phyloP scores from a whole-genome alignment of 2,113 vertebrate genomes.

The Archilochus colubris region DNA sequence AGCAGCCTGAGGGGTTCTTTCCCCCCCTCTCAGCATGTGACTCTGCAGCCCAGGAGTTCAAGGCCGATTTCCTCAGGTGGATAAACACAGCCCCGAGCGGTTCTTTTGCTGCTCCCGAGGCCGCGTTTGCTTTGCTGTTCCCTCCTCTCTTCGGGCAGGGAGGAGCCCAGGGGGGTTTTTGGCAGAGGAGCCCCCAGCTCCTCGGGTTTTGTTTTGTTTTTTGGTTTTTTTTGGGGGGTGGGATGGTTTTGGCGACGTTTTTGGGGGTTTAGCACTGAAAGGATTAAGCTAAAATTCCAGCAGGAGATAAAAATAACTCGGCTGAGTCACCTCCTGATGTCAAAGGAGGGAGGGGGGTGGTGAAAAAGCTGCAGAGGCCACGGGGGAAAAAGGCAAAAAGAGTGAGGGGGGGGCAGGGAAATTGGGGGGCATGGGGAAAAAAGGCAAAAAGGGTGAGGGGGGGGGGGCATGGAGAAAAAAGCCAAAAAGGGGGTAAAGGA shows the following conservation, averaged over 20 bases:
- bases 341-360: not conserved
- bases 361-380: not conserved
- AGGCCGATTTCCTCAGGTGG: not conserved
- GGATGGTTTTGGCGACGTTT: not conserved
- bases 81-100: not conserved
- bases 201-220: too few species aligned
- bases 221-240: not conserved
- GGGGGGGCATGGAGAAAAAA: too few species aligned
- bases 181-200: not conserved
- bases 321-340: constrained; percentile 7
- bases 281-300: not conserved
- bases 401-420: too few species aligned
- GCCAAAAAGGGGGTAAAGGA: too few species aligned
- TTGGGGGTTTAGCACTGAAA: not conserved
- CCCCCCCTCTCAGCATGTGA: fast-evolving
- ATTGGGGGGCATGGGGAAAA: too few species aligned
- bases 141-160: not conserved
- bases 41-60: fast-evolving
- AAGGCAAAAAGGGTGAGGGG: too few species aligned
- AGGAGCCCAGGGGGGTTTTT: not conserved
- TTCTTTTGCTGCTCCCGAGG: not conserved
- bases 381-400: too few species aligned
- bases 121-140: not conserved
- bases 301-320: not conserved
- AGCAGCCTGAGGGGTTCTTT: not conserved